Evolutionary conservation across 2,888 invertebrate genomes (phyloP), one percentile per base, ranked within the genome.

Genomic region (Pseudanteris insignis): DNA sequence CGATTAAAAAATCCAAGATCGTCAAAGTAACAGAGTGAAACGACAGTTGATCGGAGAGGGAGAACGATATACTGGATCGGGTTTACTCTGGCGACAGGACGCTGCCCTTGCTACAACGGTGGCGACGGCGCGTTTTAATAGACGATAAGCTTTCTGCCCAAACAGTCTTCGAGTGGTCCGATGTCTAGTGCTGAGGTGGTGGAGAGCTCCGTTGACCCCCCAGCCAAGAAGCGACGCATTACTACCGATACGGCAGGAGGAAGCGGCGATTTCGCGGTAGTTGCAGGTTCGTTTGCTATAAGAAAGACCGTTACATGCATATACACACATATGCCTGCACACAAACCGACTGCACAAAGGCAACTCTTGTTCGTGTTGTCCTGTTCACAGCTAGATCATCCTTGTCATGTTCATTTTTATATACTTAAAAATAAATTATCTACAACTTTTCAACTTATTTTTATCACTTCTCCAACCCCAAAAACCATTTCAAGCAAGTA

Each of bases 121-220:
- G 44, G 44, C 34, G 44, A 53, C 48, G 36, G 29, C 37, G 30
- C 37, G 28, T 33, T 26, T 18, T 33, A 6, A 47, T 28, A 40
- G 34, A 55, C 54, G 46, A 47, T 55, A 55, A 55, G 54, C 33
- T 55, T 55, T 55, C 46, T 40, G 40, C 46, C 29, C 40, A 40
- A 55, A 55, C 77, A 76, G 80, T 76, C 73, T 74, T 75, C 71
- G 68, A 77, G 78, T 79, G 81, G 89, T 89, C 90, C 90, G 90
- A 92, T 92, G 92, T 92, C 91, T 90, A 91, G 91, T 90, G 90
- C 89, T 89, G 90, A 89, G 88, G 88, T 89, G 86, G 87, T 88
- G 86, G 91, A 90, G 86, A 90, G 89, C 88, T 90, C 91, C 88
- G 89, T 91, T 88, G 91, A 91, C 87, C 89, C 91, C 86, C 91